These are phyloP conservation scores for Pachypsylla venusta DNA, from an alignment of 1,140 invertebrate genomes.

Conservation along the genomic window DNA sequence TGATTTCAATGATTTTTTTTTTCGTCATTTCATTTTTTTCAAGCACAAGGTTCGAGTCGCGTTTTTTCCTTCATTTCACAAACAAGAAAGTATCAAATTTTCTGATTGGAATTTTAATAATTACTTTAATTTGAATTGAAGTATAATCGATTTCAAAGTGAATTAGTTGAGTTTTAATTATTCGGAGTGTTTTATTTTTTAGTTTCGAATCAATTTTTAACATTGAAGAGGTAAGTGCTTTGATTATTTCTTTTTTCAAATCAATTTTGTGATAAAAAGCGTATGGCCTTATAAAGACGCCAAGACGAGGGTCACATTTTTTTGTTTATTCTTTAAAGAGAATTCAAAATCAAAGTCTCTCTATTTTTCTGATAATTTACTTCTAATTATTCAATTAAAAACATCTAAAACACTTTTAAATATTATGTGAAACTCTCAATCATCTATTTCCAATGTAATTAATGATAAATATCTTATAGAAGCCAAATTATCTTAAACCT, in stretches of 20 bases:
- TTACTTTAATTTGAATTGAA: not conserved
- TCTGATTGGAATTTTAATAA: not conserved
- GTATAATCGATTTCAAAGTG: not conserved
- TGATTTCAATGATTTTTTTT: slow-evolving; percentile 7
- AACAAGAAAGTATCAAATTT: slow-evolving; percentile 7
- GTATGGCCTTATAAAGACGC: slow-evolving; percentile 8
- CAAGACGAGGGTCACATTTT: slow-evolving; percentile 3
- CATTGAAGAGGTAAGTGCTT: too few species aligned
- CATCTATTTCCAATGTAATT: too few species aligned
- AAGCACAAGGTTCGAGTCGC: not conserved
- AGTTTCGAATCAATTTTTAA: not conserved
- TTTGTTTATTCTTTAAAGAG: too few species aligned
- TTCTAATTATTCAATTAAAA: too few species aligned
- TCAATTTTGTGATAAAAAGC: not conserved
- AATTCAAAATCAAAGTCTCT: too few species aligned
- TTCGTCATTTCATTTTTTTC: not conserved
- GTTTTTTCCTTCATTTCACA: not conserved
- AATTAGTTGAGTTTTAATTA: not conserved
- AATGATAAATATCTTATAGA: too few species aligned
- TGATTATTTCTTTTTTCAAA: not conserved
- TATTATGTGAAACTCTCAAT: too few species aligned
- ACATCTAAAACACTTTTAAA: too few species aligned
- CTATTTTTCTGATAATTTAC: too few species aligned
- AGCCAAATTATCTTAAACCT: too few species aligned
- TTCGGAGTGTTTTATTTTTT: not conserved